Evolutionary conservation across 2,113 vertebrate genomes (phyloP).

Genomic region (Xiphophorus maculatus): DNA sequence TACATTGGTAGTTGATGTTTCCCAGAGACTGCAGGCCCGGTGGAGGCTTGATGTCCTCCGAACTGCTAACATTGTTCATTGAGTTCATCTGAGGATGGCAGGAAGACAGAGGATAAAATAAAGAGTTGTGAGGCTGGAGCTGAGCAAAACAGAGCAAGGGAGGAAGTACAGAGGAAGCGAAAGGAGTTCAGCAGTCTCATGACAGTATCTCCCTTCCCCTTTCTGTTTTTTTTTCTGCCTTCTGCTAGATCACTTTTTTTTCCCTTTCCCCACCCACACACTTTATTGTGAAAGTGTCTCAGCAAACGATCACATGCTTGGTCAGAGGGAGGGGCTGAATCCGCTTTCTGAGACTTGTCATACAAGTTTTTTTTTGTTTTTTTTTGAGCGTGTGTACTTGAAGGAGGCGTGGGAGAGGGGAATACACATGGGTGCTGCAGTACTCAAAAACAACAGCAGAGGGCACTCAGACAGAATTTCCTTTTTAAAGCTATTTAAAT

Average conservation of each 20-base stretch:
- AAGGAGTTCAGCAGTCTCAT: constrained; percentile 44
- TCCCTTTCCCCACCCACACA: constrained; percentile 45
- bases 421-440: constrained; percentile 27
- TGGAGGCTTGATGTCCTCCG: constrained; percentile 92
- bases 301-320: constrained; percentile 61
- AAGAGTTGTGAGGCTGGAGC: constrained; percentile 19
- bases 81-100: constrained; percentile 84
- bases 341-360: constrained; percentile 46
- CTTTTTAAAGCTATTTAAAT: not conserved
- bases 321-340: constrained; percentile 37
- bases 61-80: constrained; percentile 87
- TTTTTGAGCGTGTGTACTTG: constrained; percentile 23
- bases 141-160: constrained; percentile 20
- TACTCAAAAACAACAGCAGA: constrained; percentile 47
- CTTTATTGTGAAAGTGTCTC: constrained; percentile 61
- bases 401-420: constrained; percentile 8
- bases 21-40: constrained; percentile 84
- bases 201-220: constrained; percentile 56
- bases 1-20: constrained; percentile 88
- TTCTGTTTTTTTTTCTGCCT: constrained; percentile 40
- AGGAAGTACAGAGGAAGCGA: constrained; percentile 57
- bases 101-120: constrained; percentile 37
- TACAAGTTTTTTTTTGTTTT: constrained; percentile 42
- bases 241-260: constrained; percentile 37
- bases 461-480: constrained; percentile 13